phyloP scores from a whole-genome alignment of 2,888 invertebrate genomes.

The Yponomeuta sedellus region DNA sequence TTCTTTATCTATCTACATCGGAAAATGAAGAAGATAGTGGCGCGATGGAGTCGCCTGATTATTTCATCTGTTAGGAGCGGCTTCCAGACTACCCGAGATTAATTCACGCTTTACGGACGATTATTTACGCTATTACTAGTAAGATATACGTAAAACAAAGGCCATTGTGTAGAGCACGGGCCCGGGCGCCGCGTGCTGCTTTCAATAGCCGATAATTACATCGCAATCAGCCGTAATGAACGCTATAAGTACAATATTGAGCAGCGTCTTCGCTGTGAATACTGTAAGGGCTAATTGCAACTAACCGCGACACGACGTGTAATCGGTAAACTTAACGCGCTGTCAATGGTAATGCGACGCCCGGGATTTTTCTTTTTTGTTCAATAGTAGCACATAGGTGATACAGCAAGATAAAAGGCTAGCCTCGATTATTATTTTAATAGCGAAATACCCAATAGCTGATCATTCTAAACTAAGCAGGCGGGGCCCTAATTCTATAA shows the following conservation, averaged over 20 bases:
- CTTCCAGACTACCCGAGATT: conserved; percentile 8
- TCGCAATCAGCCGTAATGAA: conserved; percentile 57
- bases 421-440: too few species aligned
- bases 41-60: neutral
- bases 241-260: conserved; percentile 22
- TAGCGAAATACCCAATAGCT: too few species aligned
- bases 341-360: neutral
- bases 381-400: too few species aligned
- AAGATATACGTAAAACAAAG: conserved; percentile 18
- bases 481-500: too few species aligned
- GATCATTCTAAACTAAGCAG: too few species aligned
- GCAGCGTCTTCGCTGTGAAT: neutral
- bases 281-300: conserved; percentile 32
- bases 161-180: conserved; percentile 10
- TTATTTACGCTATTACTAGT: conserved; percentile 7
- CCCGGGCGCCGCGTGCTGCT: conserved; percentile 25
- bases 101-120: neutral
- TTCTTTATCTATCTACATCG: too few species aligned
- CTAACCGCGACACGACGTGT: conserved; percentile 30
- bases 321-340: conserved; percentile 12
- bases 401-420: too few species aligned
- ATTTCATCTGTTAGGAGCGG: neutral
- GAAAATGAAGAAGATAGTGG: neutral
- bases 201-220: conserved; percentile 56
- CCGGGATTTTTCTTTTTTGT: too few species aligned